Percentiles rank a stretch among this genome's conserved stretches.
Evolutionary conservation across 2,888 invertebrate genomes (phyloP).

Genomic region (Cordylochernes scorpioides): DNA sequence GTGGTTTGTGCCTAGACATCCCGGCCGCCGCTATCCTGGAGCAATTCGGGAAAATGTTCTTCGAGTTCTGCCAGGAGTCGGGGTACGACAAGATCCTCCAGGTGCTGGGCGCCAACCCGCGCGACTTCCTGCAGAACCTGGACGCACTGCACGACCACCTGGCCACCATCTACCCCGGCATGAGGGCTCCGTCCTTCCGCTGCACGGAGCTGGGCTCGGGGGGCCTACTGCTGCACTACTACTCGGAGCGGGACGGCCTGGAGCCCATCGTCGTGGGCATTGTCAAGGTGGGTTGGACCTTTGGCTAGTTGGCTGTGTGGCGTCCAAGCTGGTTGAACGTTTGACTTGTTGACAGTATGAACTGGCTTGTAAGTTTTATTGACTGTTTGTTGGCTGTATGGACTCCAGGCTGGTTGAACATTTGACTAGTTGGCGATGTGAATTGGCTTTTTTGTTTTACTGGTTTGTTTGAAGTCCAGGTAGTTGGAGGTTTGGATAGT

Average conservation of each 20-base stretch:
- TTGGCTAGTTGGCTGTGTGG: slow-evolving; percentile 1
- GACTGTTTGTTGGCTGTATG: too few species aligned
- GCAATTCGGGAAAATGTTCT: slow-evolving; percentile 74
- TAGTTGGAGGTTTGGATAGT: too few species aligned
- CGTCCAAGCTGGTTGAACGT: too few species aligned
- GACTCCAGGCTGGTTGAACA: too few species aligned
- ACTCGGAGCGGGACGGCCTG: slow-evolving; percentile 72
- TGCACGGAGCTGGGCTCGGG: slow-evolving; percentile 79
- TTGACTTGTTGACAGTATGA: too few species aligned
- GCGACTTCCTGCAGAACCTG: slow-evolving; percentile 80
- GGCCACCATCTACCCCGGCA: slow-evolving; percentile 74
- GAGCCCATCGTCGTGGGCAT: slow-evolving; percentile 91
- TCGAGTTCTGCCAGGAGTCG: slow-evolving; percentile 83
- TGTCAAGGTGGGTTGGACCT: slow-evolving; percentile 41
- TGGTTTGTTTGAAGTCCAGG: too few species aligned
- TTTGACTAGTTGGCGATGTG: too few species aligned
- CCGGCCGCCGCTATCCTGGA: slow-evolving; percentile 68
- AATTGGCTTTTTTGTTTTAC: too few species aligned
- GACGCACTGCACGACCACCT: slow-evolving; percentile 86
- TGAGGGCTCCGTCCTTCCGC: slow-evolving; percentile 80
- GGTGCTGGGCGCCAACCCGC: slow-evolving; percentile 71
- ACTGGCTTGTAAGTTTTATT: too few species aligned
- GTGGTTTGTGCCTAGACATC: too few species aligned
- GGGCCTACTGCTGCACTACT: slow-evolving; percentile 69
- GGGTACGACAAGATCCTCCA: slow-evolving; percentile 88